Conservation (phyloP, 64 coral and sea anemone genomes). For the Pachyseris speciosa region DNA sequence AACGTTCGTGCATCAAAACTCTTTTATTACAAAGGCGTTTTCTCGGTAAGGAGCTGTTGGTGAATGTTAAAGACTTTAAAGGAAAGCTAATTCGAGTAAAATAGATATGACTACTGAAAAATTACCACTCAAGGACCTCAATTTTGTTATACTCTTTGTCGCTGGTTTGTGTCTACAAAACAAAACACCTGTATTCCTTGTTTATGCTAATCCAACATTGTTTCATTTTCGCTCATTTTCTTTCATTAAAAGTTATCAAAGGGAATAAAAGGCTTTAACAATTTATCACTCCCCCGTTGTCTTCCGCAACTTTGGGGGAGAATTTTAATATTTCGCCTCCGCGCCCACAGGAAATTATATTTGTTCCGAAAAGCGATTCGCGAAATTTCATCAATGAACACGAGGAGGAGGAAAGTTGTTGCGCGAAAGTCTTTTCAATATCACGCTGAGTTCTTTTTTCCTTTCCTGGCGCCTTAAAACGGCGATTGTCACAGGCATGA, state of each 20-base stretch:
- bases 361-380: background rate
- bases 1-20: background rate
- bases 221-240: slow-evolving; percentile 27
- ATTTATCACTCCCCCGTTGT: slow-evolving; percentile 36
- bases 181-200: slow-evolving; percentile 7
- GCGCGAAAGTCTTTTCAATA: background rate
- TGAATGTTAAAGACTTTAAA: slow-evolving; percentile 9
- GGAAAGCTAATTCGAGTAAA: slow-evolving; percentile 21
- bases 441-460: background rate
- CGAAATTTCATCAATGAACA: background rate
- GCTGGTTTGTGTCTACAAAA: background rate
- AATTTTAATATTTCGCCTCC: slow-evolving; percentile 10
- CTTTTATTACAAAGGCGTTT: too few relatives aligned
- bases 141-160: slow-evolving; percentile 37
- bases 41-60: background rate
- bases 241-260: slow-evolving; percentile 63
- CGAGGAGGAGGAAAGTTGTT: background rate
- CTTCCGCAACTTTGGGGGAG: slow-evolving; percentile 21
- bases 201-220: slow-evolving; percentile 30
- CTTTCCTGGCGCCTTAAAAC: background rate
- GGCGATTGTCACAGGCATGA: background rate
- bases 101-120: slow-evolving; percentile 7
- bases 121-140: background rate
- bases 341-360: slow-evolving; percentile 28
- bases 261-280: slow-evolving; percentile 45